Conservation (phyloP, 2,888 invertebrate species). For the Pterostichus madidus region DNA sequence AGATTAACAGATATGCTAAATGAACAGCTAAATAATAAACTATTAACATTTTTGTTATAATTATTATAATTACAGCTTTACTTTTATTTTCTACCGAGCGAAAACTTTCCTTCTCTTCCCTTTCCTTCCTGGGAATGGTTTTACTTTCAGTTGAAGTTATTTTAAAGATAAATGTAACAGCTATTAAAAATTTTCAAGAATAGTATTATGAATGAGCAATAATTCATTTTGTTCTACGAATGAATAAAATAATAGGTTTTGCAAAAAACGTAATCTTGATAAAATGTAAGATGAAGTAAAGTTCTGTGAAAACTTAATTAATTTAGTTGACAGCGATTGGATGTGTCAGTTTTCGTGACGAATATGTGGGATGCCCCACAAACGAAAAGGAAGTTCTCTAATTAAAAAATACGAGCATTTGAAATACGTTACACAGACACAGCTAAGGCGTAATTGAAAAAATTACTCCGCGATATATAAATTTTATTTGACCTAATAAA, state of each 20-base stretch:
- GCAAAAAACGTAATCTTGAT: background rate
- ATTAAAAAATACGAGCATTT: slow-evolving; percentile 54
- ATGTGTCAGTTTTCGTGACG: slow-evolving; percentile 58
- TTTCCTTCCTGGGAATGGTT: background rate
- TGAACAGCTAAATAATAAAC: background rate
- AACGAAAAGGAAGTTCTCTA: slow-evolving; percentile 51
- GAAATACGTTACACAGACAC: slow-evolving; percentile 4
- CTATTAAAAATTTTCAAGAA: no score
- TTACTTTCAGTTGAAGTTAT: background rate
- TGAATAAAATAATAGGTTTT: background rate
- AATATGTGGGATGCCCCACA: slow-evolving; percentile 52
- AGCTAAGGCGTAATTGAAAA: slow-evolving; percentile 35
- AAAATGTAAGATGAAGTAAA: background rate
- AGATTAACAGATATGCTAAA: background rate
- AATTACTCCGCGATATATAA: slow-evolving; percentile 25
- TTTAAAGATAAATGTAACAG: no score
- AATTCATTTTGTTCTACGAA: no score
- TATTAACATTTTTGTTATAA: slow-evolving; percentile 9
- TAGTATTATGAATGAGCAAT: no score
- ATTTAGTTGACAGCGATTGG: slow-evolving; percentile 34
- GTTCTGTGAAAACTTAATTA: slow-evolving; percentile 21
- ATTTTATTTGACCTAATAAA: slow-evolving; percentile 37
- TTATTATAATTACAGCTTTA: background rate
- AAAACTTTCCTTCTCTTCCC: background rate
- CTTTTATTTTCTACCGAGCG: background rate